Base-by-base conservation (phyloP, 2,797 vertebrate species). In the Champsocephalus esox region DNA sequence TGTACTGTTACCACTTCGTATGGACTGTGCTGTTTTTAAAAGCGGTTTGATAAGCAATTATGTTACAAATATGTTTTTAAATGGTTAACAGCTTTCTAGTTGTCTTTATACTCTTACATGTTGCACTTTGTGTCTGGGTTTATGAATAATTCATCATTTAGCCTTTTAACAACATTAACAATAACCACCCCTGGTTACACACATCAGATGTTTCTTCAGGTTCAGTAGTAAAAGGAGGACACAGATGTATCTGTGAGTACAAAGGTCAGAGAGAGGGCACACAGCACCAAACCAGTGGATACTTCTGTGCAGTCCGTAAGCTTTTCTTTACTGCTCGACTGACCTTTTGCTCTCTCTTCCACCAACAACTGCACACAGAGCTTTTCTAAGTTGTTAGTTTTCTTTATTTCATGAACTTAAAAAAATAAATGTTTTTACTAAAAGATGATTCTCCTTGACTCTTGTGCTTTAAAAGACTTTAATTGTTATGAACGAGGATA, bases 121-220 rank as follows among this genome's bases (percentile, higher is more conserved):
- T 5, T 48, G 49, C 59, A 45, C 41, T 62, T 4, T 10, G 49
- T 48, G 34, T n/a, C 52, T 14, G 44, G 4, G 10, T 55, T 75
- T 24, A 73, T 83, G 44, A 49, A 80, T 81, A 46, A 86, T 84
- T 84, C 49, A 83, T 66, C 3, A 64, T 70, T 69, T 55, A 32
- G 28, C 17, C 34, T 3, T 54, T 60, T 61, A 59, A 50, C 64
- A 55, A 44, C 12, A 51, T 69, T 24, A 24, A 24, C 14, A 55
- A 43, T 49, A 44, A 63, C 2, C 4, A 9, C 43, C 41, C 75
- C 3, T 68, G 59, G 61, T 41, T 66, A 11, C 54, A 73, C 44
- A 38, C 14, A 32, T 7, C 38, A 3, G 32, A 49, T 28, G 70
- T 12, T 28, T n/a, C 75, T 64, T 82, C 32, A 41, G 54, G 68